A percentile compares a stretch with the other conserved stretches of the same genome.
Conservation (phyloP, 2,888 invertebrate species). For the Tuta absoluta region DNA sequence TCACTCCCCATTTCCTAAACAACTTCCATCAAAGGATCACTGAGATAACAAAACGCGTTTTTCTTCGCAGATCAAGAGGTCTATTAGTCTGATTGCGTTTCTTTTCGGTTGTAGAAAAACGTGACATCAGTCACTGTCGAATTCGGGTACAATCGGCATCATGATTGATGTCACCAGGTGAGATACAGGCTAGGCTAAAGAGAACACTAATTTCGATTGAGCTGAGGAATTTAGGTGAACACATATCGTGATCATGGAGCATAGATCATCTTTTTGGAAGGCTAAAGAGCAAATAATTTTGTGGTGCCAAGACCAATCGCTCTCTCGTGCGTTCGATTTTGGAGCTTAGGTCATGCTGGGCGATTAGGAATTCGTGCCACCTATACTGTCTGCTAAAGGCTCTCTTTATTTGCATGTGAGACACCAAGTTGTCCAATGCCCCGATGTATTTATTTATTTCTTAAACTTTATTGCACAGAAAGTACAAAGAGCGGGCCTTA, state of each 20-base stretch:
- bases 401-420: too few species aligned
- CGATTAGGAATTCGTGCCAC: too few species aligned
- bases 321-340: too few species aligned
- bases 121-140: conserved; percentile 51
- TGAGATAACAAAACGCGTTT: conserved; percentile 35
- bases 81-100: conserved; percentile 40
- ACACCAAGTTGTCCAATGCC: too few species aligned
- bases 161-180: conserved; percentile 51
- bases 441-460: too few species aligned
- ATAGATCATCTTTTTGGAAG: too few species aligned
- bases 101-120: conserved; percentile 35
- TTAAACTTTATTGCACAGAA: too few species aligned
- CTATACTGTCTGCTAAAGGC: too few species aligned
- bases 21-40: conserved; percentile 5
- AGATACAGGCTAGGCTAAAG: conserved; percentile 17
- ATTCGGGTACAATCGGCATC: conserved; percentile 40
- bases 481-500: too few species aligned
- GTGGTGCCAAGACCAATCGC: too few species aligned
- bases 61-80: conserved; percentile 32
- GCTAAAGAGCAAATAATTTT: too few species aligned
- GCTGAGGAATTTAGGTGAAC: neutral
- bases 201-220: neutral
- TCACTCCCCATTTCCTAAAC: conserved; percentile 1
- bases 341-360: too few species aligned
- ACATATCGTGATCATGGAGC: neutral